These are phyloP conservation scores for Manis pentadactyla DNA, from an alignment of 2,797 vertebrate genomes.

Conservation along the genomic window DNA sequence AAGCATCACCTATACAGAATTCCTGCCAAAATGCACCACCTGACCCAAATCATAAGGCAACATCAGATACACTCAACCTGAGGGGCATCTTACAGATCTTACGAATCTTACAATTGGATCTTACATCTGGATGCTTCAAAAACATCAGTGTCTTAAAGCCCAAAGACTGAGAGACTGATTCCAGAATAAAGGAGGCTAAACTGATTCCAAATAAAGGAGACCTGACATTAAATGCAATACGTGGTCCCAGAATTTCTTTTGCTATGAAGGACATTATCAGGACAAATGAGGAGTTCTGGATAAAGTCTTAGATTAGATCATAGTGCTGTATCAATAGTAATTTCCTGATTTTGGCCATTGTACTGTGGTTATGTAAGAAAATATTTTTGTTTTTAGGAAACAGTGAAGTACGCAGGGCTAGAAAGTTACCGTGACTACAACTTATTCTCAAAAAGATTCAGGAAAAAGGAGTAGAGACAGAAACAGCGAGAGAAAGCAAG, in stretches of 20 bases:
- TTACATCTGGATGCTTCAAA: neutral
- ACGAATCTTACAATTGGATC: neutral
- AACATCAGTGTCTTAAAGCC: neutral
- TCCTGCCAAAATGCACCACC: neutral
- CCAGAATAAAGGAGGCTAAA: neutral
- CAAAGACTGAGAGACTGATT: neutral
- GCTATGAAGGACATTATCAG: neutral
- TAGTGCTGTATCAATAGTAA: rapidly evolving
- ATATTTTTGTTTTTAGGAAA: neutral
- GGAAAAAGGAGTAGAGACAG: neutral
- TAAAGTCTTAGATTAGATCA: neutral
- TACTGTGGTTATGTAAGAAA: neutral
- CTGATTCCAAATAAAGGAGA: neutral
- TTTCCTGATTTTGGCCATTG: neutral
- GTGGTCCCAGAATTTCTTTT: neutral
- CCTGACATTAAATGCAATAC: rapidly evolving
- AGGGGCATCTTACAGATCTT: neutral
- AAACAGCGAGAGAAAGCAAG: neutral
- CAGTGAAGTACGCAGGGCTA: neutral
- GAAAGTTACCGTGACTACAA: neutral
- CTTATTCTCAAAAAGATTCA: neutral
- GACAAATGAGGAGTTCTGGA: neutral
- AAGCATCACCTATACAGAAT: rapidly evolving
- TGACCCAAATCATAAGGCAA: neutral
- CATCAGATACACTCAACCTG: no score